These are phyloP conservation scores for Hippolais icterina DNA, from an alignment of 2,113 vertebrate genomes.

Conservation along the genomic window DNA sequence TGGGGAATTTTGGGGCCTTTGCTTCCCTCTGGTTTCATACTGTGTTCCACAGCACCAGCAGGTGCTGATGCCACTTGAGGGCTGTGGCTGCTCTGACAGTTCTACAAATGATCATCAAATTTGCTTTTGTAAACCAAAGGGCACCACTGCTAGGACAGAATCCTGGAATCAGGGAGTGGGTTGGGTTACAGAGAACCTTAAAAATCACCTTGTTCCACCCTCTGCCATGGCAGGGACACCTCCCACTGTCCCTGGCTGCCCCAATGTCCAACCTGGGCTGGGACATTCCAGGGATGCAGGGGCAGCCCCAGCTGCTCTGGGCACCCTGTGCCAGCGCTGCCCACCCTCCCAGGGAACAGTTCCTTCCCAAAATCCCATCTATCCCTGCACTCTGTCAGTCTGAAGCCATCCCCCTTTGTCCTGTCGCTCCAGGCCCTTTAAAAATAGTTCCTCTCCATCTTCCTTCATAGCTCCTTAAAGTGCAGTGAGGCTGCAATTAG, in stretches of 20 bases:
- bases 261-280: not conserved
- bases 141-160: not conserved
- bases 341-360: not conserved
- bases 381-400: accelerated
- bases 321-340: not conserved
- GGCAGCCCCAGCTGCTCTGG: not conserved
- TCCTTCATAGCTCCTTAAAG: not conserved
- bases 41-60: accelerated
- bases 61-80: not conserved
- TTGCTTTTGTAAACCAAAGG: not conserved
- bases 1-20: not conserved
- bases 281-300: not conserved
- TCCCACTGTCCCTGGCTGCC: not conserved
- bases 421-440: not conserved
- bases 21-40: not conserved
- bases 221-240: not conserved
- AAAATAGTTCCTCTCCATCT: not conserved
- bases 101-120: not conserved
- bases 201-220: not conserved
- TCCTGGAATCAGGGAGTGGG: not conserved
- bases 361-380: not conserved
- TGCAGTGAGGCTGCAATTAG: not conserved
- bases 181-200: not conserved
- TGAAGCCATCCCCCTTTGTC: not conserved
- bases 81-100: not conserved